These are phyloP conservation scores for Glandiceps talaboti DNA, from an alignment of 53 echinoderm and acorn worm genomes.

Conservation along the genomic window DNA sequence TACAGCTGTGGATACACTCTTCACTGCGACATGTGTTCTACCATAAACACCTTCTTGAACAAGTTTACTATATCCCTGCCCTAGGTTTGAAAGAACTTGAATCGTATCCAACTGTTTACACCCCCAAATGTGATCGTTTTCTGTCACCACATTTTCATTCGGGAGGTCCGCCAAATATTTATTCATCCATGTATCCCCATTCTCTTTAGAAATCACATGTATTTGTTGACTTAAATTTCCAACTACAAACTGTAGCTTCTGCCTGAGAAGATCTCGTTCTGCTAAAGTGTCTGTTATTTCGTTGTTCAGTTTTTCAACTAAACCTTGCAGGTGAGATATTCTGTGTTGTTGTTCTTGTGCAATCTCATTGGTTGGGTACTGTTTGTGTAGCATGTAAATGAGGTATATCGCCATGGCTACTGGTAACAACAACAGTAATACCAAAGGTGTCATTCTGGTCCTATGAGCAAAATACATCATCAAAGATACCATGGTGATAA, in stretches of 20 bases:
- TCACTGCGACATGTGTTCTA: constrained; percentile 54
- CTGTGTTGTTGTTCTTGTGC: background rate
- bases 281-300: background rate
- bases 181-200: background rate
- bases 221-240: background rate
- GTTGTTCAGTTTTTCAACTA: background rate
- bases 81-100: constrained; percentile 39
- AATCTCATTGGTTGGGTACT: background rate
- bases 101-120: constrained; percentile 73
- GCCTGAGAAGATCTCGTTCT: background rate
- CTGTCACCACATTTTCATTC: background rate
- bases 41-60: constrained; percentile 63
- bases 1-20: constrained; percentile 64
- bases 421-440: background rate
- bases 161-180: background rate
- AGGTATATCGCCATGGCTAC: background rate
- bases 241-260: background rate
- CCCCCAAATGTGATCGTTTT: constrained; percentile 16
- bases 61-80: constrained; percentile 65
- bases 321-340: background rate
- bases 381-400: background rate
- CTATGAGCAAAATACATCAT: background rate
- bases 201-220: background rate
- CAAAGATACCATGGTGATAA: background rate
- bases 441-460: background rate